Conservation (phyloP, 2,113 vertebrate species). For the Oreochromis aureus region DNA sequence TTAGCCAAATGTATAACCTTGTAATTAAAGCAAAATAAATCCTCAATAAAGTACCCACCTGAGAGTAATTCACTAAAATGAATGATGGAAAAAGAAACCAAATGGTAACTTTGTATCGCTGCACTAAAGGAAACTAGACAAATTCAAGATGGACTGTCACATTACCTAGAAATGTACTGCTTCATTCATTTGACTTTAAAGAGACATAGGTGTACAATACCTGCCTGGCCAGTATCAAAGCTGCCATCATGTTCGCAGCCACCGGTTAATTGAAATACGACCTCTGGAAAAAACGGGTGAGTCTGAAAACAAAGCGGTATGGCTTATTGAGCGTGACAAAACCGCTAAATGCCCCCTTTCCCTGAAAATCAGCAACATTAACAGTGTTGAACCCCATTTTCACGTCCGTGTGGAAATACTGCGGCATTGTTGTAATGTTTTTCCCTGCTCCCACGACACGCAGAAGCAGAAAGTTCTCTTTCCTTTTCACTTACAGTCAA, state of each 20-base stretch:
- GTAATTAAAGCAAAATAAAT: slow-evolving; percentile 68
- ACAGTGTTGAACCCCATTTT: slow-evolving; percentile 2
- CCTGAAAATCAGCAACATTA: slow-evolving; percentile 12
- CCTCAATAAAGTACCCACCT: slow-evolving; percentile 2
- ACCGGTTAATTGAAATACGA: slow-evolving; percentile 14
- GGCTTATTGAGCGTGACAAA: slow-evolving; percentile 39
- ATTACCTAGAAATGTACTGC: slow-evolving; percentile 5
- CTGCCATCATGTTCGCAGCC: background rate
- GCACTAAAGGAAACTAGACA: slow-evolving; percentile 1
- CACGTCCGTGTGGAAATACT: slow-evolving; percentile 10
- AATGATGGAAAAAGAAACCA: slow-evolving; percentile 29
- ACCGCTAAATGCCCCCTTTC: slow-evolving; percentile 22
- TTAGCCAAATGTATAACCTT: slow-evolving; percentile 41
- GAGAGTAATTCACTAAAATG: slow-evolving; percentile 38
- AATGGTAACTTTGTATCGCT: background rate
- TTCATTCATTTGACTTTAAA: slow-evolving; percentile 20
- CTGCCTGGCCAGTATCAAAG: slow-evolving; percentile 40
- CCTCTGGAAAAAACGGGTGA: background rate
- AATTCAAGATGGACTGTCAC: background rate
- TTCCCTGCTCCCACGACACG: slow-evolving; percentile 27
- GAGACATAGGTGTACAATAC: background rate
- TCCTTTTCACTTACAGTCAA: slow-evolving; percentile 10
- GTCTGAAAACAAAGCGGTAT: slow-evolving; percentile 10
- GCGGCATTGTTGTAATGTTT: slow-evolving; percentile 8
- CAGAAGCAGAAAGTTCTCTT: background rate